phyloP scores from a whole-genome alignment of 2,888 invertebrate genomes.

The Scaptomyza polygonia region DNA sequence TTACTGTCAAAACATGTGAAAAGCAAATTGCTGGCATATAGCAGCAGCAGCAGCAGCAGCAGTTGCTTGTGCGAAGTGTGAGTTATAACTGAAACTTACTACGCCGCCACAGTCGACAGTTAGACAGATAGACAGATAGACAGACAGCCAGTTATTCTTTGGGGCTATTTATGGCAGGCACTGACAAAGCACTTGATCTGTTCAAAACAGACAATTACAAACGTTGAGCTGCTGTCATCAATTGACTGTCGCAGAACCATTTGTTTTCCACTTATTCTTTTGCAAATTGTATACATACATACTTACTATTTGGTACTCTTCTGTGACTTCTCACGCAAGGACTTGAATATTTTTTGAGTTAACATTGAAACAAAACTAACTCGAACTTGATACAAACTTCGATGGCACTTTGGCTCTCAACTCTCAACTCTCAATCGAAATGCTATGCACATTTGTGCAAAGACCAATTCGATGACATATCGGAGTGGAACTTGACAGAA shows the following conservation, averaged over 20 bases:
- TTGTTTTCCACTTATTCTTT: not conserved
- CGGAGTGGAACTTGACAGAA: not conserved
- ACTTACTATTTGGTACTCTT: too few species aligned
- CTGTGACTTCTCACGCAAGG: too few species aligned
- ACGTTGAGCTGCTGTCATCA: conserved; percentile 12
- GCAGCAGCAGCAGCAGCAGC: conserved; percentile 5
- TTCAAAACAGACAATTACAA: conserved; percentile 19
- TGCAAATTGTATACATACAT: too few species aligned
- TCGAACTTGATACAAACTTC: not conserved
- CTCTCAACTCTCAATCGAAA: not conserved
- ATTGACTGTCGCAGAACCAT: conserved; percentile 5
- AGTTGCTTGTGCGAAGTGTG: conserved; percentile 7
- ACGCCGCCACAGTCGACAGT: not conserved
- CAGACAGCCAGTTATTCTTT: conserved; percentile 6
- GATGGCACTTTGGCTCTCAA: not conserved
- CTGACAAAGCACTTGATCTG: conserved; percentile 14
- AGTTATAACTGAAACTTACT: conserved; percentile 2
- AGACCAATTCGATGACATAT: not conserved
- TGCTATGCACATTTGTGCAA: not conserved
- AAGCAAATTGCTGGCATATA: conserved; percentile 15
- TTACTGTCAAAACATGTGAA: conserved; percentile 22
- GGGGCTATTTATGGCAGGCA: conserved; percentile 9
- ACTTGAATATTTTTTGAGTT: not conserved
- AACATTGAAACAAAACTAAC: not conserved
- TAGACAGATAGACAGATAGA: not conserved